Conservation (phyloP, 2,888 invertebrate species). For the Xylota sylvarum region DNA sequence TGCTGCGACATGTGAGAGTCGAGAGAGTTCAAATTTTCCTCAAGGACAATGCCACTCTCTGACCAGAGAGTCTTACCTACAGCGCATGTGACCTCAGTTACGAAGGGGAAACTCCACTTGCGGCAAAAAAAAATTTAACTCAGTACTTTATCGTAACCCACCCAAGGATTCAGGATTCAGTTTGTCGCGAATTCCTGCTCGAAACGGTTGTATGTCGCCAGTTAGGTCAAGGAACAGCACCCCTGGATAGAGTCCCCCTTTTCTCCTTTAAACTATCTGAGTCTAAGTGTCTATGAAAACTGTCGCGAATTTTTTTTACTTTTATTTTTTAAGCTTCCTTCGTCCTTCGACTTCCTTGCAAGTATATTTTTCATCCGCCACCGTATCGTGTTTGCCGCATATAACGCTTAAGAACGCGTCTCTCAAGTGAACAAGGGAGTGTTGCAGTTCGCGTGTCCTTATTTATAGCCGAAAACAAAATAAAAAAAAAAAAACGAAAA, state of each 20-base stretch:
- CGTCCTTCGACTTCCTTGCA: conserved; percentile 52
- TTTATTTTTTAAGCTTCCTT: neutral
- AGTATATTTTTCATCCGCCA: conserved; percentile 35
- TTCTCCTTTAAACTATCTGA: conserved; percentile 16
- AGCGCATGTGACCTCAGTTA: conserved; percentile 73
- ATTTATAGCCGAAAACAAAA: neutral
- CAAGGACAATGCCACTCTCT: conserved; percentile 53
- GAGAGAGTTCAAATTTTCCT: neutral
- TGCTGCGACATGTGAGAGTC: conserved; percentile 9
- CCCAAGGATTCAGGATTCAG: conserved; percentile 65
- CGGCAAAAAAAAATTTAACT: conserved; percentile 23
- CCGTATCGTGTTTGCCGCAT: conserved; percentile 47
- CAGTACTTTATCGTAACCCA: conserved; percentile 44
- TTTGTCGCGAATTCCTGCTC: conserved; percentile 75
- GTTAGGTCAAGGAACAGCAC: conserved; percentile 56
- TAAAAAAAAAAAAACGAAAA: conserved; percentile 10
- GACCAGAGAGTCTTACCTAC: conserved; percentile 38
- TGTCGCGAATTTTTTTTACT: conserved; percentile 49
- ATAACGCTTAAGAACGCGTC: conserved; percentile 67
- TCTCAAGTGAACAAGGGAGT: conserved; percentile 54
- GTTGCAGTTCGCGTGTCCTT: conserved; percentile 59
- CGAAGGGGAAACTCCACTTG: conserved; percentile 51
- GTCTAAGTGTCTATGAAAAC: conserved; percentile 27
- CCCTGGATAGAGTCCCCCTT: conserved; percentile 46
- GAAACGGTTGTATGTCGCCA: conserved; percentile 68